Conservation (phyloP, 2,888 invertebrate genomes). For the Polymixis flavicincta region DNA sequence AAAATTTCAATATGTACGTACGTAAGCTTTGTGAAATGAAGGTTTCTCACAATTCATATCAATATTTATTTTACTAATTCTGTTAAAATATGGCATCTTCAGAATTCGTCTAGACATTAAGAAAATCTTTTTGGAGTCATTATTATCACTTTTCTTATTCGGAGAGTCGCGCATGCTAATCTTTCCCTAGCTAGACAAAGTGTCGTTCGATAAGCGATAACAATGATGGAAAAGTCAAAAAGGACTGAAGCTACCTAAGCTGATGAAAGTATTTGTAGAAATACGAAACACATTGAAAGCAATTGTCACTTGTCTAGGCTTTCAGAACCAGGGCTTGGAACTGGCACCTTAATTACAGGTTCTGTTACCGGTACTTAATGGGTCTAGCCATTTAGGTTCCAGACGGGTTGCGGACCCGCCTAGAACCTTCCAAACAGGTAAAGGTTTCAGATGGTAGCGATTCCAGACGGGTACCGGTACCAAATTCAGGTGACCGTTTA, state of each 20-base stretch:
- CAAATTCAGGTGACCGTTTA: too few relatives aligned
- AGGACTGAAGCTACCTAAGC: neutral
- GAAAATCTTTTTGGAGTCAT: neutral
- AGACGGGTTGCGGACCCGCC: too few relatives aligned
- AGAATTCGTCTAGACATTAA: conserved; percentile 25
- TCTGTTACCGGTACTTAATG: too few relatives aligned
- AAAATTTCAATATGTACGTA: conserved; percentile 2
- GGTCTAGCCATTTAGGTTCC: too few relatives aligned
- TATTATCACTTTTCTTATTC: conserved; percentile 3
- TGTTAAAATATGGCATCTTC: neutral
- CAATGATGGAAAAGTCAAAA: too few relatives aligned
- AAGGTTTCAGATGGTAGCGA: too few relatives aligned
- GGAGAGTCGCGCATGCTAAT: neutral
- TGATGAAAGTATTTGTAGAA: neutral
- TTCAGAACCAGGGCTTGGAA: too few relatives aligned
- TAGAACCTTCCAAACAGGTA: too few relatives aligned
- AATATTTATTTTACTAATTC: neutral
- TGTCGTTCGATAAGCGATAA: neutral
- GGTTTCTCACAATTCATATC: conserved; percentile 11
- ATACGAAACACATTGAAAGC: neutral
- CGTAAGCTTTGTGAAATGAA: neutral
- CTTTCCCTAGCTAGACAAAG: neutral
- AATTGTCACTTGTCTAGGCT: neutral
- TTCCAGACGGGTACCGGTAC: too few relatives aligned
- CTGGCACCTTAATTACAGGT: too few relatives aligned